phyloP scores from a whole-genome alignment of 2,797 vertebrate genomes.

The Sciurus vulgaris region DNA sequence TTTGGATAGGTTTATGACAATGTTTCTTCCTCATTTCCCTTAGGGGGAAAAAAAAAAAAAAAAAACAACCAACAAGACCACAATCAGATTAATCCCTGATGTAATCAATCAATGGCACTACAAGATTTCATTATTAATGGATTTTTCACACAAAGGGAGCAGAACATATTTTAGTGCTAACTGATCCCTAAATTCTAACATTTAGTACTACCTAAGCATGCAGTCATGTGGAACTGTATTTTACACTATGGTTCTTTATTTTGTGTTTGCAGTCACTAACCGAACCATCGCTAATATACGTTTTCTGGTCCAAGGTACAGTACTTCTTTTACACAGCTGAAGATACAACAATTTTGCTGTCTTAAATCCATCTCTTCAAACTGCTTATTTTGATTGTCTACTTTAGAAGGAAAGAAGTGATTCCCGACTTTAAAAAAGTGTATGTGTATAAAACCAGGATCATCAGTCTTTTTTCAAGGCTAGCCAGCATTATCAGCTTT shows the following conservation, averaged over 20 bases:
- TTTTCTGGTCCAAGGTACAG: conserved; percentile 77
- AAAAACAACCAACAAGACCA: conserved; percentile 30
- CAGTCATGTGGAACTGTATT: conserved; percentile 64
- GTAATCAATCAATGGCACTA: conserved; percentile 30
- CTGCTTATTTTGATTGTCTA: conserved; percentile 80
- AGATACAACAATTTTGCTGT: conserved; percentile 80
- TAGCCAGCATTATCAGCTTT: conserved; percentile 51
- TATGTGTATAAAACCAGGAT: conserved; percentile 39
- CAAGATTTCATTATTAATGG: conserved; percentile 51
- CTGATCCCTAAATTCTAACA: conserved; percentile 36
- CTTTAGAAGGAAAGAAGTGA: conserved; percentile 72
- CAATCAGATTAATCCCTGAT: conserved; percentile 4
- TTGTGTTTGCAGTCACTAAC: conserved; percentile 76
- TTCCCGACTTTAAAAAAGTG: conserved; percentile 61
- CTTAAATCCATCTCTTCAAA: conserved; percentile 81
- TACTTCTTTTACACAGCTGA: conserved; percentile 78
- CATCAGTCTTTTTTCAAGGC: conserved; percentile 14
- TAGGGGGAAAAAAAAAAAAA: conserved; percentile 3
- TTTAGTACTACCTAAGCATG: conserved; percentile 9
- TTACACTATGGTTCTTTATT: conserved; percentile 62
- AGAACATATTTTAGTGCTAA: conserved; percentile 36
- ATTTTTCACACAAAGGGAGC: conserved; percentile 66
- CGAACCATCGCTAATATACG: conserved; percentile 77
- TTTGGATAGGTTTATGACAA: conserved; percentile 23
- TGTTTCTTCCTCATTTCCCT: not conserved